Evolutionary conservation across 1,140 invertebrate genomes (phyloP), one percentile per base, ranked within the genome.

Genomic region (Penaeus indicus): DNA sequence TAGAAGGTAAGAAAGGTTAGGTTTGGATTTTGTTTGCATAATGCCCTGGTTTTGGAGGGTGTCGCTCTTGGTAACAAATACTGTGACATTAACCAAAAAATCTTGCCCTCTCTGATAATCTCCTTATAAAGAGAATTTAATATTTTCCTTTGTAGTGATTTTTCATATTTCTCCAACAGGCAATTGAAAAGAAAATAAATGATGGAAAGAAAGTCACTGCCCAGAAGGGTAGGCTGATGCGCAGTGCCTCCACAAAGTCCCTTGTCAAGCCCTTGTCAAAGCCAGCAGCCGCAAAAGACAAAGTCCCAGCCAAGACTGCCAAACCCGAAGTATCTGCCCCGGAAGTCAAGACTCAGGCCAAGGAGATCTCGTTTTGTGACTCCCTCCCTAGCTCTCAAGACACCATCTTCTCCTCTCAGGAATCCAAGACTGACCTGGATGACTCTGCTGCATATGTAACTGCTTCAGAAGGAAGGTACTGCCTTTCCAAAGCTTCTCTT

Each of bases 391-490:
- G 86, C 54, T 85, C 86, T 60, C 80, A 62, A 81, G 75, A 79
- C 47, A n/a, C 69, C 21, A 47, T 62, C 25, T 32, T 79, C 22
- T 22, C 72, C 16, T 75, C 60, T 8, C 87, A 88, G 61, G 87
- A 88, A 38, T 78, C 72, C 32, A 78, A 62, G 22, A 78, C 81
- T 25, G 85, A 81, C 69, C 72, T 88, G 16, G 87, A 88, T 69
- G 90, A 90, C 64, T 90, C 90, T 32, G 79, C 90, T 32, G 80
- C 72, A n/a, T 90, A 90, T 32, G 79, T 90, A 54, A 90, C 90
- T 80, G 90, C 90, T 25, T 90, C 90, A 54, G 90, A 90, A 42
- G 90, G 78, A 88, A 90, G 90, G 90, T 90, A 81, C 21, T 63
- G 38, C 27, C 18, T 62, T 62, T 19, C 32, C 27, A 75, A 38